A percentile compares a stretch with the other conserved stretches of the same genome.
Conservation (phyloP, 2,888 invertebrate genomes). For the Eueremaeus valkanovi region DNA sequence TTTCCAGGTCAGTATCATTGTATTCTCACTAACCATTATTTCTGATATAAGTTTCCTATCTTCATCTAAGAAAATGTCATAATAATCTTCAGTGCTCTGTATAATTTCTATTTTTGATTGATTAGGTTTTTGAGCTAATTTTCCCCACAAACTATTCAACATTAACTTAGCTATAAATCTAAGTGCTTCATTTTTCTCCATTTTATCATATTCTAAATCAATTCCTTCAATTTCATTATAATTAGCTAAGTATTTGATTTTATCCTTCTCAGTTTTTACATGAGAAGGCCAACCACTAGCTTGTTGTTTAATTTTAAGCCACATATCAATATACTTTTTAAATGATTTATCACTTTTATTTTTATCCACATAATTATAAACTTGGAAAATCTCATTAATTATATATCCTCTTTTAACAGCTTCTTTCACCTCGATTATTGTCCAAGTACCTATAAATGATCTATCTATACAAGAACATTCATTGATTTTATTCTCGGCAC, state of each 20-base stretch:
- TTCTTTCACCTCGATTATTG: neutral
- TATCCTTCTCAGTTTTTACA: neutral
- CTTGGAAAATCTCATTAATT: neutral
- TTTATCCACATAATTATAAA: neutral
- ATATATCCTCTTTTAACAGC: neutral
- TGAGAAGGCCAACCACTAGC: neutral
- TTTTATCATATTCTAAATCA: neutral
- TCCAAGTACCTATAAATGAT: neutral
- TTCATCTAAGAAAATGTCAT: neutral
- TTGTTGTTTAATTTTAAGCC: neutral
- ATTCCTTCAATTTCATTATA: neutral
- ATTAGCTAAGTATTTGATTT: neutral
- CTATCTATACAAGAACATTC: neutral
- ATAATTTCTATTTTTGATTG: neutral
- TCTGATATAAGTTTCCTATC: neutral
- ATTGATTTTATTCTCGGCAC: neutral
- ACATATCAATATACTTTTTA: neutral
- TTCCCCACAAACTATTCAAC: neutral
- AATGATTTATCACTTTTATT: neutral
- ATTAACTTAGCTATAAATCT: neutral
- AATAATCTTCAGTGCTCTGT: neutral
- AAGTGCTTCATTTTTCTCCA: neutral
- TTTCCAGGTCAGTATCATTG: neutral
- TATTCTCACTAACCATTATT: neutral
- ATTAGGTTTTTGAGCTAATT: constrained; percentile 2